These are phyloP conservation scores for Orthosia cruda DNA, from an alignment of 2,888 invertebrate species.

Conservation along the genomic window DNA sequence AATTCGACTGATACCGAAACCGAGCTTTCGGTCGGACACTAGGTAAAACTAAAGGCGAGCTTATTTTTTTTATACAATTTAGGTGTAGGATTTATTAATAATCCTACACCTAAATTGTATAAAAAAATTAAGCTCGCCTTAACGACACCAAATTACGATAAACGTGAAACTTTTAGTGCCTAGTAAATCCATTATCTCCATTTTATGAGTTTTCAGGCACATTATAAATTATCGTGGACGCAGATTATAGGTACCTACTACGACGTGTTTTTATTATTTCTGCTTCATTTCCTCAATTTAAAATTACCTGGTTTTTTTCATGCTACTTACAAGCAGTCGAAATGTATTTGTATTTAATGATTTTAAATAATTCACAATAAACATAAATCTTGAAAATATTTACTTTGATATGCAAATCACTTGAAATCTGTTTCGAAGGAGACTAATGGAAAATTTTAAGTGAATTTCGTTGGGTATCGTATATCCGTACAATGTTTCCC, in stretches of 20 bases:
- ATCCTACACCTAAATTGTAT: not conserved
- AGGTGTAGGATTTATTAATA: too few species aligned
- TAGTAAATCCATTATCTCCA: slow-evolving; percentile 8
- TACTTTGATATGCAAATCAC: slow-evolving; percentile 17
- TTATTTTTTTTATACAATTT: too few species aligned
- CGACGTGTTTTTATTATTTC: not conserved
- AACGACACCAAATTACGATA: not conserved
- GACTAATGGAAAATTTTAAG: not conserved
- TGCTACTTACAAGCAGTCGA: not conserved
- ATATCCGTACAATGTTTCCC: not conserved
- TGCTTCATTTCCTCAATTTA: not conserved
- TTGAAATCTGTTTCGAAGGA: not conserved
- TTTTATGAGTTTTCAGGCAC: slow-evolving; percentile 20
- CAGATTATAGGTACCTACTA: not conserved
- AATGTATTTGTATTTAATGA: not conserved
- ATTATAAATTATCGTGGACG: not conserved
- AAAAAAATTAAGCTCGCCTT: not conserved
- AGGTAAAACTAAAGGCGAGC: too few species aligned
- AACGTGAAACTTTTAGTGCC: not conserved
- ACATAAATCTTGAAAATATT: slow-evolving; percentile 14
- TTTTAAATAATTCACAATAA: not conserved
- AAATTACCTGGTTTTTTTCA: not conserved
- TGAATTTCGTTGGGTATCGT: not conserved
- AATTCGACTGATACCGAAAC: too few species aligned
- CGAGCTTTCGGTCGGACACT: too few species aligned